Percentiles rank a stretch among this genome's conserved stretches.
Evolutionary conservation across 2,888 invertebrate species (phyloP).

Genomic region (Digitonthophagus gazella): DNA sequence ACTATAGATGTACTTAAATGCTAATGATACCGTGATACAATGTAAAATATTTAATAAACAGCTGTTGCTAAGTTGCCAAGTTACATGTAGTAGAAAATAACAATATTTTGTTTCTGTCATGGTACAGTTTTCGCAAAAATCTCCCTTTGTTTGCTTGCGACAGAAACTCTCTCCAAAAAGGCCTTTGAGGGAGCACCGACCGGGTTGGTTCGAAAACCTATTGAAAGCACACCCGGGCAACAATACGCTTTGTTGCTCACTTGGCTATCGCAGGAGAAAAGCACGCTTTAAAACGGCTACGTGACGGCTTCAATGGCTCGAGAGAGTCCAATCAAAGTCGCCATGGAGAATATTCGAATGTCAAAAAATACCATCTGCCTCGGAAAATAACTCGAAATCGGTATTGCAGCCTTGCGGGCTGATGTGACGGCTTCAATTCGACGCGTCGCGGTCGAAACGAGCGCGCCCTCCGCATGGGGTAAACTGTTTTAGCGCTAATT

Average conservation of each 20-base stretch:
- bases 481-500: constrained; percentile 33
- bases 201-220: neutral
- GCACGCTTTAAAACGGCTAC: neutral
- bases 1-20: no score
- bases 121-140: neutral
- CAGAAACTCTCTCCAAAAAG: neutral
- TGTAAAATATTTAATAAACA: no score
- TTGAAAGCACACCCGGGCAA: neutral
- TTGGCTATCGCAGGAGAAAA: neutral
- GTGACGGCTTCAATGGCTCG: neutral
- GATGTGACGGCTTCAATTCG: constrained; percentile 27
- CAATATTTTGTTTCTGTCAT: neutral
- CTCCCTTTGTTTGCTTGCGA: neutral
- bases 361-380: neutral
- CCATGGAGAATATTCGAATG: neutral
- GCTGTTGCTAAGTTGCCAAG: no score
- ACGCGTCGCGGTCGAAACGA: constrained; percentile 18
- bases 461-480: constrained; percentile 25
- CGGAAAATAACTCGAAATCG: neutral
- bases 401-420: neutral
- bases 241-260: neutral
- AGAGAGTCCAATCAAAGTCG: neutral
- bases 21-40: no score
- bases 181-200: neutral
- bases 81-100: no score